These are phyloP conservation scores for Echinometra lucunter DNA, from an alignment of 53 echinoderm and acorn worm species.

Conservation along the genomic window DNA sequence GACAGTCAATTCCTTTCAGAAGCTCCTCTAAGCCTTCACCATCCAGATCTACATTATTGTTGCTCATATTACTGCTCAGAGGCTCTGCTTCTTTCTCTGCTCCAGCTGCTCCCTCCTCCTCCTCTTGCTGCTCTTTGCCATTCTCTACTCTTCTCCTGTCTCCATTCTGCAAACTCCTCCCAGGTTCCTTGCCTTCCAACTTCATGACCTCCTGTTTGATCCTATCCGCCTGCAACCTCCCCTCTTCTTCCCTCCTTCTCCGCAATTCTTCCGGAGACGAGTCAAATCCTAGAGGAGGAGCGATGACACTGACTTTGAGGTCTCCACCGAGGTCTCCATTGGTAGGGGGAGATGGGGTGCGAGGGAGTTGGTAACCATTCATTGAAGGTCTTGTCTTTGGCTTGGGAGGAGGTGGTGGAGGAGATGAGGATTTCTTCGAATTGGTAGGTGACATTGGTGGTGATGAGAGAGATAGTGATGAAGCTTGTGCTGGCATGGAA, in stretches of 20 bases:
- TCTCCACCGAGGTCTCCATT: constrained; percentile 14
- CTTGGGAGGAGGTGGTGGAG: constrained; percentile 64
- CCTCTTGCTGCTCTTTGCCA: neutral
- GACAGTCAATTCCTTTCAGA: constrained; percentile 57
- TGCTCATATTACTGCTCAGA: constrained; percentile 59
- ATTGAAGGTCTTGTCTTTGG: constrained; percentile 35
- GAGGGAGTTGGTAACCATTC: constrained; percentile 33
- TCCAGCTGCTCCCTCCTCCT: neutral
- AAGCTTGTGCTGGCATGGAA: neutral
- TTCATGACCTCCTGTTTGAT: constrained; percentile 35
- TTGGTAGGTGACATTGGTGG: neutral
- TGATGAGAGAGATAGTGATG: neutral
- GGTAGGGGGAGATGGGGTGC: constrained; percentile 26
- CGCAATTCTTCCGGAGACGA: constrained; percentile 50
- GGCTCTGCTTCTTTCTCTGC: neutral
- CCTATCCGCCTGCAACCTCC: neutral
- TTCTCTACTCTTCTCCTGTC: constrained; percentile 1
- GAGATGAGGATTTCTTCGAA: constrained; percentile 23
- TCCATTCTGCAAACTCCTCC: neutral
- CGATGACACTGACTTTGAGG: constrained; percentile 27
- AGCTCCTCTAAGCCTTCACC: constrained; percentile 65
- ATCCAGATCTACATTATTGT: constrained; percentile 65
- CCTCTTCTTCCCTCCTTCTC: constrained; percentile 21
- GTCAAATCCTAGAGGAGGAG: constrained; percentile 63
- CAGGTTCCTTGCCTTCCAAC: constrained; percentile 19